A percentile compares a stretch with the other conserved stretches of the same genome.
These are phyloP conservation scores for Echiichthys vipera DNA, from an alignment of 2,797 vertebrate genomes.

Conservation along the genomic window DNA sequence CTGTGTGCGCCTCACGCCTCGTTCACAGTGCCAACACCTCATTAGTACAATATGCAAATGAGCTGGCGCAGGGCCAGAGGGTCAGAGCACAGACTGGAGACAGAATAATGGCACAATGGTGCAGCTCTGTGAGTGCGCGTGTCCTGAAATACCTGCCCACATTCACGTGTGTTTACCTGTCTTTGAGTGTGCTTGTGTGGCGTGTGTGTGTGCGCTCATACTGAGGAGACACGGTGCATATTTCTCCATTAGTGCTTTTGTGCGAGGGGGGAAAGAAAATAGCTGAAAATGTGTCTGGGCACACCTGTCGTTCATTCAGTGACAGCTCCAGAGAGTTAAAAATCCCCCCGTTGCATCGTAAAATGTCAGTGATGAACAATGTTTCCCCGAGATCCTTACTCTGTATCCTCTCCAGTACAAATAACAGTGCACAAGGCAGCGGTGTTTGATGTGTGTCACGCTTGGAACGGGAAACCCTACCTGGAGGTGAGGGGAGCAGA, in stretches of 20 bases:
- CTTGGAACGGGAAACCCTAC: slow-evolving; percentile 48
- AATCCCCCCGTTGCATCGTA: neutral
- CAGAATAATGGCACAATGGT: slow-evolving; percentile 77
- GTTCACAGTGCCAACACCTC: slow-evolving; percentile 83
- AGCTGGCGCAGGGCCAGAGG: slow-evolving; percentile 83
- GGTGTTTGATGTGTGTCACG: slow-evolving; percentile 33
- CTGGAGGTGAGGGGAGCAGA: slow-evolving; percentile 57
- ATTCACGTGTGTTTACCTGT: slow-evolving; percentile 39
- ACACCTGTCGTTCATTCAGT: slow-evolving; percentile 29
- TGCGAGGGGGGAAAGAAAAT: slow-evolving; percentile 7
- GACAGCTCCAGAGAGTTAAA: slow-evolving; percentile 38
- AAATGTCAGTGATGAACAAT: slow-evolving; percentile 13
- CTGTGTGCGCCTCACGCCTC: slow-evolving; percentile 67
- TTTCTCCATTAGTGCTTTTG: slow-evolving; percentile 41
- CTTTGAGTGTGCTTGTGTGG: slow-evolving; percentile 20
- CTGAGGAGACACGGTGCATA: neutral
- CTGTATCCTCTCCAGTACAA: slow-evolving; percentile 17
- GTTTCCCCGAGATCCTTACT: slow-evolving; percentile 22
- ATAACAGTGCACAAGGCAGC: slow-evolving; percentile 10
- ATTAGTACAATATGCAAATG: slow-evolving; percentile 89
- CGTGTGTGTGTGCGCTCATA: neutral
- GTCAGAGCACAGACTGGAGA: slow-evolving; percentile 84
- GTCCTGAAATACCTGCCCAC: slow-evolving; percentile 35
- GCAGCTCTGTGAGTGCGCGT: slow-evolving; percentile 51
- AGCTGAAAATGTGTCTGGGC: slow-evolving; percentile 27